Evolutionary conservation across 2,113 vertebrate species (phyloP), one percentile per base, ranked within the genome.

Genomic region (Suricata suricatta): DNA sequence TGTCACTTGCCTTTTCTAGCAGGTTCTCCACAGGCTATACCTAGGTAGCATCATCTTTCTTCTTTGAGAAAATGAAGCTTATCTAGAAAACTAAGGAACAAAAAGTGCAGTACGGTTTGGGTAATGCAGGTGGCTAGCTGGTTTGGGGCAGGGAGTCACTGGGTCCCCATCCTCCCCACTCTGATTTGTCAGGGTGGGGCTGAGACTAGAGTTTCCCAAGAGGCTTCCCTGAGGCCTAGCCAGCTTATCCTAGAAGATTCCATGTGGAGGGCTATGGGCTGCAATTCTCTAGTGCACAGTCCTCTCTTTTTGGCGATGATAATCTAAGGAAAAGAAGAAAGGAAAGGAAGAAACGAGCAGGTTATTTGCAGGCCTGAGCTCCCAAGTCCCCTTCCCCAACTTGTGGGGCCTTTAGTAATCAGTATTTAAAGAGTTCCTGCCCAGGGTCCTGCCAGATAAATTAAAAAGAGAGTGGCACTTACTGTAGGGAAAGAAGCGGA

Each of bases 401-500:
- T 63, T 63, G 7, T 57, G 21, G 33, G 76, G 54, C 16, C 74
- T 89, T 57, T 10, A 89, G 12, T 76, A 72, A 88, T 44, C 21
- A 50, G 33, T 57, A 95, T 47, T 95, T 93, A 38, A 92, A 96
- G 80, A 88, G 21, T 85, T 91, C 33, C 80, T 68, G 90, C 17
- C 72, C 52, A 96, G 31, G 92, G 54, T 21, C 74, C 84, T 76
- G 17, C 44, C 87, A 64, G 19, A 23, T 90, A 85, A 95, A 35
- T 7, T 29, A 57, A 74, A 66, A 92, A 66, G 11, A 86, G 72
- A 80, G 54, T 64, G 25, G 7, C 29, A 99, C 99, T 99, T 98
- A 99, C 99, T 99, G 98, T 99, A 99, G 84, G 99, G 99, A 98
- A 99, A 99, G 98, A 99, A 99, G n/a, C 99, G 99, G 69, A 99